Evolutionary conservation across 2,113 vertebrate species (phyloP), one percentile per base, ranked within the genome.

Genomic region (Opisthocomus hoazin): DNA sequence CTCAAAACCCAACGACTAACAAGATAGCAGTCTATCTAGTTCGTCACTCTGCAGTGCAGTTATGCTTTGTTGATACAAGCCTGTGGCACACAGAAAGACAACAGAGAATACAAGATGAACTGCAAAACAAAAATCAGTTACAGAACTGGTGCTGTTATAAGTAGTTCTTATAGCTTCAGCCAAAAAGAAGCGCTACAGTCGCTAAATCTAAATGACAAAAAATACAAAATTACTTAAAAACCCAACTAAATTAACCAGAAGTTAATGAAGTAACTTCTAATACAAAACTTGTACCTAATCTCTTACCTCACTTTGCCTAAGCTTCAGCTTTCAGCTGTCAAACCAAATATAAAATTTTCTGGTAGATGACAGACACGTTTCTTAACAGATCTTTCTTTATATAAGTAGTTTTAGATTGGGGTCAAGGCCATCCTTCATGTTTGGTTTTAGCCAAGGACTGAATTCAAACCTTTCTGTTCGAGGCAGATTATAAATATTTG

Each of bases 111-210:
- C 29, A 84, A 70, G 68, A 57, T 23, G 23, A 78, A 82, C 5
- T 4, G 32, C 53, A 53, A 46, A 68, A 19, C 48, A 83, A 71
- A 77, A 73, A 61, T 46, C 53, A 78, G 34, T 57, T 68, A 68
- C 20, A 78, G 34, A 61, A 82, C 41, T 7, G 41, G 11, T 30
- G 32, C 23, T 54, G 20, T 56, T 53, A 37, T 11, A 57, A 43
- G 48, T 21, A 74, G 19, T 23, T 73, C 56, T 57, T 66, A 64
- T 11, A 70, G 45, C 17, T 57, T 24, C 63, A 70, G 29, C 13
- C 39, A 84, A 64, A 63, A 57, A 61, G 10, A 34, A 71, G 16
- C 0, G 0, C 21, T 58, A 74, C 4, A 63, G 46, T 37, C 0
- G 0, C 34, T 36, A 57, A 69, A 54, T 16, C 50, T 60, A 58